Conservation (phyloP, 2,888 invertebrate genomes). For the Drosophila antonietae region DNA sequence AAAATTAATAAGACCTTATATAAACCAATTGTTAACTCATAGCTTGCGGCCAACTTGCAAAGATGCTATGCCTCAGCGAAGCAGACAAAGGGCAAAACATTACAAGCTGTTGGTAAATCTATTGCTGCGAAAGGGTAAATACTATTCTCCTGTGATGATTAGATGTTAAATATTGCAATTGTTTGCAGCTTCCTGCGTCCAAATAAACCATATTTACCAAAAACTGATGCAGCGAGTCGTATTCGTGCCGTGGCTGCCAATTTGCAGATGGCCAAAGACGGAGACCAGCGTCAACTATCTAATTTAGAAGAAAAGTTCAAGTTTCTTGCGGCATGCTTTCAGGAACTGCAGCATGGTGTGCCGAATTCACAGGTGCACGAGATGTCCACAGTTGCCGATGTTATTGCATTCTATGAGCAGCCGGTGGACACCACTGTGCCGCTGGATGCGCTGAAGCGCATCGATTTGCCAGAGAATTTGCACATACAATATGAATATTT, state of each 20-base stretch:
- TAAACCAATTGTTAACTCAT: not conserved
- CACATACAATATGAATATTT: slow-evolving; percentile 92
- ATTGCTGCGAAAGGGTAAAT: slow-evolving; percentile 89
- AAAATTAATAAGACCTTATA: not conserved
- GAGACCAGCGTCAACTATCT: slow-evolving; percentile 57
- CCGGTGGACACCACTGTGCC: slow-evolving; percentile 90
- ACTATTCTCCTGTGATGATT: not conserved
- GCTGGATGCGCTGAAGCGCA: slow-evolving; percentile 89
- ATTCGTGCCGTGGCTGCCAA: slow-evolving; percentile 87
- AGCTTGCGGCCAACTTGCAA: slow-evolving; percentile 45
- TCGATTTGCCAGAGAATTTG: slow-evolving; percentile 94
- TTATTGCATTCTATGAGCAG: slow-evolving; percentile 90
- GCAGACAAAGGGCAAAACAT: slow-evolving; percentile 83
- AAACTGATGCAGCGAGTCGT: slow-evolving; percentile 87
- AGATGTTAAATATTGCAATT: not conserved
- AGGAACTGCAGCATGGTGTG: slow-evolving; percentile 90
- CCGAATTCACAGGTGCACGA: slow-evolving; percentile 93
- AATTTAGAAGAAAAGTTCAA: slow-evolving; percentile 86
- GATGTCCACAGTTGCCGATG: slow-evolving; percentile 90
- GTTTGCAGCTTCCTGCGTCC: slow-evolving; percentile 90
- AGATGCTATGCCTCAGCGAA: slow-evolving; percentile 81
- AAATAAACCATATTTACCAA: slow-evolving; percentile 90
- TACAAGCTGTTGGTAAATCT: slow-evolving; percentile 87
- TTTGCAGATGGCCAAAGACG: slow-evolving; percentile 86
- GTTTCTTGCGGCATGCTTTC: slow-evolving; percentile 89